Conservation (phyloP, 2,113 vertebrate species). For the Probosciger aterrimus region DNA sequence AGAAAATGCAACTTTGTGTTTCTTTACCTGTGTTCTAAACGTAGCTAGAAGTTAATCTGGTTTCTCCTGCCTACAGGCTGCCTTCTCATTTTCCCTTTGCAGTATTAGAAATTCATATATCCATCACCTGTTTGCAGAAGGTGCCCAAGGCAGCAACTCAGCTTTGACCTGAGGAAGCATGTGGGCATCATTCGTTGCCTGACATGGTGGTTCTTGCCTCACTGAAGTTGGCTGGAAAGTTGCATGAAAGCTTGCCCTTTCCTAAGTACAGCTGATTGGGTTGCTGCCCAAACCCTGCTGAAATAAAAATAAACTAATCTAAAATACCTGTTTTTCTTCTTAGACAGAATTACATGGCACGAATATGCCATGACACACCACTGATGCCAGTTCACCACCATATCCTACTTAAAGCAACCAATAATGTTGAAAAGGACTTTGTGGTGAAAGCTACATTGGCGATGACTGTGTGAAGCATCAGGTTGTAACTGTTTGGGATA, state of each 20-base stretch:
- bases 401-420: not conserved
- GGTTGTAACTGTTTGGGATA: not conserved
- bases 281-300: not conserved
- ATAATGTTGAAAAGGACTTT: not conserved
- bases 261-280: accelerated
- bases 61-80: not conserved
- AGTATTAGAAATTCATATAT: not conserved
- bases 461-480: not conserved
- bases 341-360: accelerated
- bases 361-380: not conserved
- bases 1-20: not conserved
- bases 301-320: not conserved
- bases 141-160: not conserved
- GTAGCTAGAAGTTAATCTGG: not conserved
- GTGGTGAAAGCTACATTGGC: not conserved
- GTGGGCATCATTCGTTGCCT: not conserved
- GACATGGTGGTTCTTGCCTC: not conserved
- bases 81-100: not conserved
- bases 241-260: not conserved
- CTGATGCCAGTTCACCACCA: not conserved
- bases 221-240: not conserved
- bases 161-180: not conserved
- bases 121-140: not conserved
- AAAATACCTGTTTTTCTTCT: not conserved
- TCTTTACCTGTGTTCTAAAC: not conserved